Evolutionary conservation across 37 sponge, comb jelly and placozoan genomes (phyloP).

Genomic region (Theonella swinhoei): DNA sequence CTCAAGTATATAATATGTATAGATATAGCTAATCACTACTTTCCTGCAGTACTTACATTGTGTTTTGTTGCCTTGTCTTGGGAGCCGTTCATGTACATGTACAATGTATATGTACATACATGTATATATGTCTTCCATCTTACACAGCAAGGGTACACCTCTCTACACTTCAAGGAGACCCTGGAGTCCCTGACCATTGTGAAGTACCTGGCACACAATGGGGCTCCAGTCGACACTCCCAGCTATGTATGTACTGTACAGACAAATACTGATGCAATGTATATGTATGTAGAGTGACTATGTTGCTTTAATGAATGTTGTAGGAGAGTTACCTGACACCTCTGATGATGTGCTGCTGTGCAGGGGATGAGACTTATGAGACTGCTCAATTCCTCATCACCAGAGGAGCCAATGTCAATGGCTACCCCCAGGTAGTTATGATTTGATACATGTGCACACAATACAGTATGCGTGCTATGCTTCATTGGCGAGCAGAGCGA

Average conservation of each 20-base stretch:
- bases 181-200: background rate
- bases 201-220: background rate
- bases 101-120: no score
- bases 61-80: no score
- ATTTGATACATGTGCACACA: no score
- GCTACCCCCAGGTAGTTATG: background rate
- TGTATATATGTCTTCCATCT: no score
- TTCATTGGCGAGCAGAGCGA: no score
- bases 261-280: background rate
- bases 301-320: background rate
- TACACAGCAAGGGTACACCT: conserved; percentile 2
- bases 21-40: no score
- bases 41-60: no score
- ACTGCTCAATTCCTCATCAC: background rate
- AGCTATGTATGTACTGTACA: background rate
- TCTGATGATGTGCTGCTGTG: conserved; percentile 2
- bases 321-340: conserved; percentile 9
- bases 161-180: conserved; percentile 4
- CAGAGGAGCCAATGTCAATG: background rate
- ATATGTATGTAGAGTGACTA: background rate
- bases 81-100: no score
- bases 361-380: background rate
- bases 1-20: no score
- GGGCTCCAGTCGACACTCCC: background rate
- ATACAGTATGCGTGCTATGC: no score